Base-by-base conservation (phyloP, 1,140 invertebrate species). In the Lucilia cuprina region DNA sequence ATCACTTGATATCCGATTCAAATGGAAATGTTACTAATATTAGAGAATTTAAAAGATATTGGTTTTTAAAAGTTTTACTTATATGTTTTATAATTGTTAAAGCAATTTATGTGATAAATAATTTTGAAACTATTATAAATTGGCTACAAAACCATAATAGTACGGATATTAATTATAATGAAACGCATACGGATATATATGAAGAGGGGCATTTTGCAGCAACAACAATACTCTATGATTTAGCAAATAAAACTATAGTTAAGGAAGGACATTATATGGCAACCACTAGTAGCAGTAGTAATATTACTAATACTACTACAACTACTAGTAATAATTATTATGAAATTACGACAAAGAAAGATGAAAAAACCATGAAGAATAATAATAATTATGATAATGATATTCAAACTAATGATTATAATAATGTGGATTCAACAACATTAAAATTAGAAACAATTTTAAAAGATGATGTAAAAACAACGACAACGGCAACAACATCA, bases 71-170 rank as follows among this genome's bases (percentile, higher is more conserved):
- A 70, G 10, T 70, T 21, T 70, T 70, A 21, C 21, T 70, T 21
- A 19, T 70, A 25, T 70, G 65, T 21, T 70, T 70, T 70, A 25
- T 70, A 70, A 70, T 70, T 8, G 9, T 70, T 21, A 70, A 70
- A 70, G n/a, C n/a, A 21, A 70, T 70, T 70, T 70, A 70, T 70
- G 21, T 70, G 8, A 70, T 70, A 70, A 70, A 70, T 25, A 70
- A 70, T 70, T 70, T 19, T n/a, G 65, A 70, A 21, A 70, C 19
- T 9, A 21, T 70, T 10, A 21, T 70, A 25, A 70, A 70, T 70
- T 70, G 65, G 65, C 19, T 70, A 10, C 41, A 41, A 5, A 41
- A 10, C 7, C 41, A 41, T 5, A 41, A 41, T 41, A 0, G 10
- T 8, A 41, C 41, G 25, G 21, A 55, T 55, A 8, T 8, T 7